Evolutionary conservation across 2,797 vertebrate species (phyloP).

Genomic region (Acomys russatus): DNA sequence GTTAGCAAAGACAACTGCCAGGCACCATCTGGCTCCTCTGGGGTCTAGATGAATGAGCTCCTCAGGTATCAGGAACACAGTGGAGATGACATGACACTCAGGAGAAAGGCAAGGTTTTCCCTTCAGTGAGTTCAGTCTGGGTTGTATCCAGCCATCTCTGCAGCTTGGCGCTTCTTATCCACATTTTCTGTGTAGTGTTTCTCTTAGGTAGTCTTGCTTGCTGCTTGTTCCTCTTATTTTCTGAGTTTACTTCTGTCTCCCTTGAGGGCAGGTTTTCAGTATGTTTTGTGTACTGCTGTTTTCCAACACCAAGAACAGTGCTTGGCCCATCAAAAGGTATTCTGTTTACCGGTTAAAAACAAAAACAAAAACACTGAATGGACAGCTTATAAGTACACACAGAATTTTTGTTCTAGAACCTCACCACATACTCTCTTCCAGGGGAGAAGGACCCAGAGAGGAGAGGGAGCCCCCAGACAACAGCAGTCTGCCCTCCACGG

Average conservation of each 20-base stretch:
- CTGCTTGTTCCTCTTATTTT: not conserved
- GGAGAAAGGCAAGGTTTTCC: not conserved
- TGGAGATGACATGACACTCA: not conserved
- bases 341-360: not conserved
- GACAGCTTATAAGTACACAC: not conserved
- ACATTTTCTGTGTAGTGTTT: not conserved
- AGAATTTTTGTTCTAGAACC: not conserved
- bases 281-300: not conserved
- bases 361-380: not conserved
- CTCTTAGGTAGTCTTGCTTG: not conserved
- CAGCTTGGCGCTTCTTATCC: not conserved
- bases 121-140: no score
- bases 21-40: not conserved
- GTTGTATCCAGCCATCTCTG: not conserved
- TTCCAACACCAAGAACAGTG: not conserved
- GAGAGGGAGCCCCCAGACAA: not conserved
- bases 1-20: not conserved
- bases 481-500: rapidly evolving
- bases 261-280: not conserved
- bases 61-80: not conserved
- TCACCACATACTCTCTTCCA: not conserved
- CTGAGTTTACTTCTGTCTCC: not conserved
- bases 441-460: not conserved
- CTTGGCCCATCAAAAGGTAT: not conserved
- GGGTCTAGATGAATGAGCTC: not conserved